These are phyloP conservation scores for Ceratina calcarata DNA, from an alignment of 1,140 invertebrate species.

Conservation along the genomic window DNA sequence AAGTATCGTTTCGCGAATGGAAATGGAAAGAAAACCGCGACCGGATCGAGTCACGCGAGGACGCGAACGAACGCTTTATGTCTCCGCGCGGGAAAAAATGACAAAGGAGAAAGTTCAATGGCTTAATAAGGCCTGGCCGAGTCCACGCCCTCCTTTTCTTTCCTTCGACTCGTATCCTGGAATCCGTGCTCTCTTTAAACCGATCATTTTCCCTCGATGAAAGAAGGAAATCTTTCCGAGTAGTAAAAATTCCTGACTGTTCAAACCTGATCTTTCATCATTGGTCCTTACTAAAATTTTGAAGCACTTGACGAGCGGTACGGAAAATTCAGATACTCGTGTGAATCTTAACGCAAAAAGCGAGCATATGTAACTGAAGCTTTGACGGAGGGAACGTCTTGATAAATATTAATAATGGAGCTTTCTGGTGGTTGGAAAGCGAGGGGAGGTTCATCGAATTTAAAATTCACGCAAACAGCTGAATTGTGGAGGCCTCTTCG, in stretches of 20 bases:
- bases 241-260: too few species aligned
- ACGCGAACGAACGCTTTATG: slow-evolving; percentile 13
- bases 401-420: slow-evolving; percentile 23
- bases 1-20: slow-evolving; percentile 22
- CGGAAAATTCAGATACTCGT: too few species aligned
- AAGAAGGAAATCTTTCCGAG: background rate
- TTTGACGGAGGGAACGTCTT: background rate
- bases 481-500: slow-evolving; percentile 15
- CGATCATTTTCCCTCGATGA: background rate
- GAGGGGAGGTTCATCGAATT: slow-evolving; percentile 20
- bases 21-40: slow-evolving; percentile 19
- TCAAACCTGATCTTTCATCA: too few species aligned
- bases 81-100: slow-evolving; percentile 5
- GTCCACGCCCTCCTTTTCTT: background rate
- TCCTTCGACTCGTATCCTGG: background rate
- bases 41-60: slow-evolving; percentile 23
- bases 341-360: too few species aligned
- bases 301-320: too few species aligned
- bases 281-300: too few species aligned
- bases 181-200: slow-evolving; percentile 1
- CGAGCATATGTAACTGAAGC: too few species aligned
- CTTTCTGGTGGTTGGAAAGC: background rate
- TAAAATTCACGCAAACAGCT: slow-evolving; percentile 36
- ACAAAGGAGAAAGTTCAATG: slow-evolving; percentile 22
- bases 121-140: slow-evolving; percentile 17